phyloP scores from a whole-genome alignment of 2,113 vertebrate species.

The Strix aluco region DNA sequence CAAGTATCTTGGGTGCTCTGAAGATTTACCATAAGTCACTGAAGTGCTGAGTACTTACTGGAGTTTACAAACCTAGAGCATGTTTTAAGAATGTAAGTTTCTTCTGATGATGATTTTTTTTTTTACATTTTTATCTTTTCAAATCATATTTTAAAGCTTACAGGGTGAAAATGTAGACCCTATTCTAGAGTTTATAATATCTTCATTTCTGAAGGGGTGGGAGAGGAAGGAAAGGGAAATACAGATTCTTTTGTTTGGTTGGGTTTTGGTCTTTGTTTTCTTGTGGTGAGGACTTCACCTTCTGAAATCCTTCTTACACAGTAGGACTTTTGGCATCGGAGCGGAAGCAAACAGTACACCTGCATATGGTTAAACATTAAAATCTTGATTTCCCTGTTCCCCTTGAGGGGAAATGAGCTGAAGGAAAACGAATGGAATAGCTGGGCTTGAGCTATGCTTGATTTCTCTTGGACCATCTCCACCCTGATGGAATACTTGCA shows the following conservation, averaged over 20 bases:
- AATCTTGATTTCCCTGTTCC: background rate
- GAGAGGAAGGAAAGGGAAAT: background rate
- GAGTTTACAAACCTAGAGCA: background rate
- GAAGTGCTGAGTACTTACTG: background rate
- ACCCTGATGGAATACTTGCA: background rate
- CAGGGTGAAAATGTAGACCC: background rate
- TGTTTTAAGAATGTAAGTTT: background rate
- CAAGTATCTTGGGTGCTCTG: background rate
- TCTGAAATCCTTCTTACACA: background rate
- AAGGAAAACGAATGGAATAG: background rate
- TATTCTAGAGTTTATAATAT: background rate
- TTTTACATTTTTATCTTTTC: background rate
- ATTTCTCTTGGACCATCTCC: background rate
- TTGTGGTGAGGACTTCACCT: background rate
- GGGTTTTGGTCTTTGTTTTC: background rate
- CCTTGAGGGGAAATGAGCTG: background rate
- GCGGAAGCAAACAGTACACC: background rate
- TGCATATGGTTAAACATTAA: background rate
- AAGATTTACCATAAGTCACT: background rate
- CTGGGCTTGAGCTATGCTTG: background rate
- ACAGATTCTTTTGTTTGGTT: background rate
- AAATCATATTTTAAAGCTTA: background rate
- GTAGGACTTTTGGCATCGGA: background rate
- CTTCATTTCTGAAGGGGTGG: background rate
- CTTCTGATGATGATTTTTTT: background rate